Base-by-base conservation (phyloP, 2,113 vertebrate genomes). In the Centropristis striata region DNA sequence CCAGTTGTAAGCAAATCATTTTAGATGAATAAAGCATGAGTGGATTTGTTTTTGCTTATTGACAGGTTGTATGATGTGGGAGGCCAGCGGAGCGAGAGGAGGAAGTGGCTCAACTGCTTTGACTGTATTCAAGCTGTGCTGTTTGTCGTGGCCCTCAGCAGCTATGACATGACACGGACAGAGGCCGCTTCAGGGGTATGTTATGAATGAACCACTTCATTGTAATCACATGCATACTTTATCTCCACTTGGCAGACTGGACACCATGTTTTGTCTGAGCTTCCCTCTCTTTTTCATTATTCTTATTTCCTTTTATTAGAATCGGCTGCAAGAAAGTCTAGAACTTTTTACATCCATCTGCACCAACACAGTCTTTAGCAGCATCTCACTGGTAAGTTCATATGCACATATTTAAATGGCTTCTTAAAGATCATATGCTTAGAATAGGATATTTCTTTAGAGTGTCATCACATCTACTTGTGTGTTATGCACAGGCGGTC, bases 31-130 rank as follows among this genome's bases (percentile, higher is more conserved):
- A 2, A 50, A 49, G 28, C 25, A 2, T 36, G 20, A 13, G 5
- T 78, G 13, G 0, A 2, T 39, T 61, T 69, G 16, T 20, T 16
- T 64, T 37, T 44, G 4, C 6, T 14, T 53, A n/a, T 78, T 53
- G 21, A 21, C 85, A 95, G 95, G 73, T 70, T 95, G 72, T 95
- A 93, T 66, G 95, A 96, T 46, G 92, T 96, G 2, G 93, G 93
- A 1, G 92, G 89, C 15, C 94, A 94, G 88, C 72, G 84, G 11
- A 94, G 90, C 20, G 79, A 86, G 72, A 89, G 86, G 69, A 92
- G 87, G 82, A 95, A 94, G 86, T 96, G 95, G 94, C 89, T 95
- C 8, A 72, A 80, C 81, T 95, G 89, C 83, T 96, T 95, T 20
- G 94, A 95, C 68, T 74, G 86, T 39, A 84, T 95, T 67, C 83